Conservation (phyloP, 1,140 invertebrate genomes). For the Ceratosolen fusciceps region DNA sequence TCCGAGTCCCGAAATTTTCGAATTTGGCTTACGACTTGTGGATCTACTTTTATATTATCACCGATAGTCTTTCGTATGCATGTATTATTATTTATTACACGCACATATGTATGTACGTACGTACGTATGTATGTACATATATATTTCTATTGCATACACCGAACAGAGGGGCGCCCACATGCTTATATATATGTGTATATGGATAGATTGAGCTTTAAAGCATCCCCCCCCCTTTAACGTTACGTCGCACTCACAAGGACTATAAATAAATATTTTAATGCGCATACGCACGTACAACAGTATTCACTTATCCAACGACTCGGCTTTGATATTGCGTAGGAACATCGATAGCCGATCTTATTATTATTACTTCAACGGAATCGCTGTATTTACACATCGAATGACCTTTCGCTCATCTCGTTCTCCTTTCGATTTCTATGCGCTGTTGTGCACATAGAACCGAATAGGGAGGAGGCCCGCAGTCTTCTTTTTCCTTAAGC, state of each 20-base stretch:
- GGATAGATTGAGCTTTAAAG: conserved; percentile 33
- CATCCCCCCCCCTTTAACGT: background rate
- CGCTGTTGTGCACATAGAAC: background rate
- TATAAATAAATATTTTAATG: too few relatives aligned
- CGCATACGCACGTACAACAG: conserved; percentile 32
- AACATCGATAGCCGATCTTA: conserved; percentile 13
- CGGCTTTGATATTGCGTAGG: conserved; percentile 28
- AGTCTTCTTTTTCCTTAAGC: too few relatives aligned
- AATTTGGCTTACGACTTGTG: conserved; percentile 21
- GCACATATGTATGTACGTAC: too few relatives aligned
- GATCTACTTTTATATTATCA: conserved; percentile 45
- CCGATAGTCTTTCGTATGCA: conserved; percentile 46
- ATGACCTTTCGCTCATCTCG: background rate
- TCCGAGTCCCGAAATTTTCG: background rate
- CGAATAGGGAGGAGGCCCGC: too few relatives aligned
- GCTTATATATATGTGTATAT: conserved; percentile 13
- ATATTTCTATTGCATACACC: too few relatives aligned
- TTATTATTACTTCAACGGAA: background rate
- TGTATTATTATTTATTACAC: conserved; percentile 15
- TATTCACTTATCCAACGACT: conserved; percentile 1
- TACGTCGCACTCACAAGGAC: background rate
- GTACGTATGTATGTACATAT: too few relatives aligned
- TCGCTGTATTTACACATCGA: conserved; percentile 30
- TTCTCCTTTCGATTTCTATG: conserved; percentile 39
- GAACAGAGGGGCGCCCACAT: conserved; percentile 23